Evolutionary conservation across 1,140 invertebrate genomes (phyloP).

Genomic region (Drosophila azteca): DNA sequence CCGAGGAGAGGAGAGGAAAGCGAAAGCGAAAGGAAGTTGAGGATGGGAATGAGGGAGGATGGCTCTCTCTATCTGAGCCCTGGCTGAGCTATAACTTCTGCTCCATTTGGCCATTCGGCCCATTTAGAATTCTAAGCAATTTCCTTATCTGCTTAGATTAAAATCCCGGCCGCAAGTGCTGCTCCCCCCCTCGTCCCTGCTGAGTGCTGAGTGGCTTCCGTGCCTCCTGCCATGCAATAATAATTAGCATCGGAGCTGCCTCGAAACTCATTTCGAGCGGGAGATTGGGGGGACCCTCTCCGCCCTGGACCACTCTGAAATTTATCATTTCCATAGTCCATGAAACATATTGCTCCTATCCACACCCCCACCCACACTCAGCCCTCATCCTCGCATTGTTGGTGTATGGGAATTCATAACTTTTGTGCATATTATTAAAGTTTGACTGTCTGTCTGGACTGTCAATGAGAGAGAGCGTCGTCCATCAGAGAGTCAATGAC

Average conservation of each 20-base stretch:
- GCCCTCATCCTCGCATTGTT: constrained; percentile 8
- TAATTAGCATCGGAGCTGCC: constrained; percentile 66
- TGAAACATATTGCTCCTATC: constrained; percentile 60
- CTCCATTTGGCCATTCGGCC: constrained; percentile 57
- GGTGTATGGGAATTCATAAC: constrained; percentile 70
- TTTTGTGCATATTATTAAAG: constrained; percentile 77
- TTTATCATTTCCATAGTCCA: constrained; percentile 68
- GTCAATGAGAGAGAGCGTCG: constrained; percentile 53
- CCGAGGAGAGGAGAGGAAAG: not conserved
- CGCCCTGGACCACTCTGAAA: constrained; percentile 33
- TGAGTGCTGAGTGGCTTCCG: not conserved
- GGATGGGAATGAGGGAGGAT: not conserved
- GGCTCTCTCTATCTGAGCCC: not conserved
- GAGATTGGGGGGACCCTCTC: not conserved
- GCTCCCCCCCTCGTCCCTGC: constrained; percentile 4
- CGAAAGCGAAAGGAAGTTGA: not conserved
- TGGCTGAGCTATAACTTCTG: constrained; percentile 56
- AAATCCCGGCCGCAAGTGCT: constrained; percentile 64
- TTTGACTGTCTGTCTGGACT: constrained; percentile 35
- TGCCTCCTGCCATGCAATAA: constrained; percentile 59
- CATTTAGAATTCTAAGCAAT: constrained; percentile 78
- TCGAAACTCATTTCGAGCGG: constrained; percentile 15
- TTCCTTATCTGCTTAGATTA: constrained; percentile 77
- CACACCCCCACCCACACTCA: not conserved
- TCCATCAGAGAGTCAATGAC: constrained; percentile 50